Percentiles rank a stretch among this genome's conserved stretches.
These are phyloP conservation scores for Bufo gargarizans DNA, from an alignment of 2,113 vertebrate species.

Conservation along the genomic window DNA sequence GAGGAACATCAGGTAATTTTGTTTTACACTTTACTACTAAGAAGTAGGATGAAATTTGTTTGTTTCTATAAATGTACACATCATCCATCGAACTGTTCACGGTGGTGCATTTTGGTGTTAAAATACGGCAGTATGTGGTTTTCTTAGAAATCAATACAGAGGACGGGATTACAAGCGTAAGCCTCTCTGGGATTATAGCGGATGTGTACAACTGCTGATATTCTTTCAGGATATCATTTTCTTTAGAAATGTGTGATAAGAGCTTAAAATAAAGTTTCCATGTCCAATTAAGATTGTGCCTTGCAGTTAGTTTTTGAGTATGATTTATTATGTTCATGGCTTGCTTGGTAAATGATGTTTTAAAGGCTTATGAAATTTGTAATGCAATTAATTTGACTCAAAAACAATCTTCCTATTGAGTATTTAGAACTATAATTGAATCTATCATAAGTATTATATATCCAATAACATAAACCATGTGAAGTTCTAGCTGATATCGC, in stretches of 20 bases:
- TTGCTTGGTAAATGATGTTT: constrained; percentile 6
- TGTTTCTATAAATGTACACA: not conserved
- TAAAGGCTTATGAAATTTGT: not conserved
- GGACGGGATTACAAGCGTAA: constrained; percentile 31
- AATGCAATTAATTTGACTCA: constrained; percentile 7
- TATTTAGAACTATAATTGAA: constrained; percentile 7
- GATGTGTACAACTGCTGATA: constrained; percentile 34
- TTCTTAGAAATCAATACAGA: constrained; percentile 34
- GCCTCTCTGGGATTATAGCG: constrained; percentile 14
- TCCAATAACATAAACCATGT: not conserved
- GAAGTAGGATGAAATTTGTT: not conserved
- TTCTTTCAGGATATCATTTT: constrained; percentile 35
- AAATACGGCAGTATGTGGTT: constrained; percentile 13
- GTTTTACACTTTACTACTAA: not conserved
- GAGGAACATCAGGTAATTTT: not conserved
- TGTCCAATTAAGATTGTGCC: constrained; percentile 44
- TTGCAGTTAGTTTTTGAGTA: constrained; percentile 29
- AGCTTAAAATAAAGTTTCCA: constrained; percentile 30
- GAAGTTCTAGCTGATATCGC: not conserved
- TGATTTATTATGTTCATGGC: constrained; percentile 10
- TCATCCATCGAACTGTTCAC: not conserved
- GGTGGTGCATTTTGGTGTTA: constrained; percentile 8
- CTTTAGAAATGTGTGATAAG: constrained; percentile 34
- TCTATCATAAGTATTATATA: constrained; percentile 8
- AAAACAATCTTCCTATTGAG: constrained; percentile 1